Percentiles rank a stretch among this genome's conserved stretches.
Evolutionary conservation across 64 coral and sea anemone species (phyloP).

Genomic region (Stichodactyla helianthus): DNA sequence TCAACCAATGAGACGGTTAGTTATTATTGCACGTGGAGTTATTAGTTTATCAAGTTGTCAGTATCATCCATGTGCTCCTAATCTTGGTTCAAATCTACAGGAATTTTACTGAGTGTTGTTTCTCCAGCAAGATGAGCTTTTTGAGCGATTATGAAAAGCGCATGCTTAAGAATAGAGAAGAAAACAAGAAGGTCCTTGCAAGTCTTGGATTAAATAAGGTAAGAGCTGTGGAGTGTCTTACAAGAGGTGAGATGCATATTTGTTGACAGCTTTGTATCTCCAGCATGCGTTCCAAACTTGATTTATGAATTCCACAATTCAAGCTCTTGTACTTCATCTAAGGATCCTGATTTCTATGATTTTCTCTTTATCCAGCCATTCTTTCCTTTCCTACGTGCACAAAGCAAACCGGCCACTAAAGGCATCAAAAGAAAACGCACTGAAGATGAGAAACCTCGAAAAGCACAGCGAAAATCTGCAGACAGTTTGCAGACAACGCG

Average conservation of each 20-base stretch:
- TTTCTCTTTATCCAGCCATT: not conserved
- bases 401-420: not conserved
- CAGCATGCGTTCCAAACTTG: not conserved
- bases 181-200: slow-evolving; percentile 48
- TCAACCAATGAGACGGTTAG: not conserved
- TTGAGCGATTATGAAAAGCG: slow-evolving; percentile 42
- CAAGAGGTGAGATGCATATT: not conserved
- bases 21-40: slow-evolving; percentile 9
- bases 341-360: not conserved
- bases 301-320: not conserved
- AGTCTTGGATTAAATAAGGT: slow-evolving; percentile 38
- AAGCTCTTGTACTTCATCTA: not conserved
- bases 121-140: not conserved
- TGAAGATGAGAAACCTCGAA: not conserved
- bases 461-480: slow-evolving; percentile 1
- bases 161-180: slow-evolving; percentile 31
- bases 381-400: not conserved
- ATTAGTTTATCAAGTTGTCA: not conserved
- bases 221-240: not conserved
- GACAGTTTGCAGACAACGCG: slow-evolving; percentile 5
- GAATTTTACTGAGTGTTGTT: not conserved
- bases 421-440: not conserved
- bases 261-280: not conserved
- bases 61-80: not conserved
- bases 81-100: not conserved